A percentile compares a stretch with the other conserved stretches of the same genome.
Conservation (phyloP, 2,888 invertebrate genomes). For the Papilio elwesi region DNA sequence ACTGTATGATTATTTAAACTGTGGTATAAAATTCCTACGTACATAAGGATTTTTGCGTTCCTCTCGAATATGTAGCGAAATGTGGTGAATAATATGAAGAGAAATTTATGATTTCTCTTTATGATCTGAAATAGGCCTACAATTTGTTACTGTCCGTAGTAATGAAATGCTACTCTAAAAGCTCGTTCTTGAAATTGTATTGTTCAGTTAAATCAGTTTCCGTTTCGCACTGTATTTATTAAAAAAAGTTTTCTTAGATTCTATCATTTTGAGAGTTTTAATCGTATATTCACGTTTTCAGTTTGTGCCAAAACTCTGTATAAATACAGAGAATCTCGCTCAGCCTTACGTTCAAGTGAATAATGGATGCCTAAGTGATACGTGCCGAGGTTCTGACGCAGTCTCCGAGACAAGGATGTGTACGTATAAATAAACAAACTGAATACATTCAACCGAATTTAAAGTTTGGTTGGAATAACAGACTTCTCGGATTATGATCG, state of each 20-base stretch:
- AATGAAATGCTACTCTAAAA: too few species aligned
- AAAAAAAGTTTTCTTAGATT: neutral
- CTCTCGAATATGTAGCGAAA: neutral
- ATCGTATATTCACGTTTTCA: constrained; percentile 12
- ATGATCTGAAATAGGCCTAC: too few species aligned
- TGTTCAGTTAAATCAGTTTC: neutral
- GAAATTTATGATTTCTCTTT: too few species aligned
- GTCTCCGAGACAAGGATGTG: constrained; percentile 16
- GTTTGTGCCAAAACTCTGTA: constrained; percentile 18
- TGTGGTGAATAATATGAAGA: neutral
- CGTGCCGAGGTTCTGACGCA: constrained; percentile 14
- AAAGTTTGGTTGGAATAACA: neutral
- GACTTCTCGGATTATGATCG: neutral
- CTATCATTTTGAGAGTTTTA: constrained; percentile 2
- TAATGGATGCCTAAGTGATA: constrained; percentile 31
- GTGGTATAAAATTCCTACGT: too few species aligned
- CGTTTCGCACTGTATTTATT: neutral
- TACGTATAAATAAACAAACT: neutral
- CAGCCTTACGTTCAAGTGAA: constrained; percentile 19
- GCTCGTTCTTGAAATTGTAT: too few species aligned
- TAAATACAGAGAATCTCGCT: constrained; percentile 28
- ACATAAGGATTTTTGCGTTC: neutral
- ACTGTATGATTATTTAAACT: too few species aligned
- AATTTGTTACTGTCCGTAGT: too few species aligned
- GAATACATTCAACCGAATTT: neutral